Evolutionary conservation across 2,888 invertebrate genomes (phyloP), one percentile per base, ranked within the genome.

Genomic region (Drosophila testacea): DNA sequence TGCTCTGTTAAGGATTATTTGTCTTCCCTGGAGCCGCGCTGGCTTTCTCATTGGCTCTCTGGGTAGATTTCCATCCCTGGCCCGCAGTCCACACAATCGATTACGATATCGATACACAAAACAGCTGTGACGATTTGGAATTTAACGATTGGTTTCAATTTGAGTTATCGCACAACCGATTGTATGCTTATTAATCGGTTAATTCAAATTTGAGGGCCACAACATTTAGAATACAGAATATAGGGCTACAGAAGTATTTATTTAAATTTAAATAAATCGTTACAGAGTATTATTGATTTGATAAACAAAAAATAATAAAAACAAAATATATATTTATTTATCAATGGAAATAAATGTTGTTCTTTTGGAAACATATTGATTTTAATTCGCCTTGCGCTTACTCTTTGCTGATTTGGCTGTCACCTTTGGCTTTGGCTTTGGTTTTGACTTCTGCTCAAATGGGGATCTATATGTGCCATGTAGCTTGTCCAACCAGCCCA

Each of bases 401-500:
- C n/a, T 54, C 22, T 62, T 62, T 9, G 44, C 34, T 0, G 36
- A 1, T 34, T 44, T 61, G 9, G 13, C 27, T 16, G 36, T 16
- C 27, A 42, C 4, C 1, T 27, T 32, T n/a, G 50, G 39, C n/a
- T 38, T n/a, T 22, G 9, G 42, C 10, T 55, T 52, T 13, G 16
- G 46, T n/a, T 44, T n/a, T 22, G 30, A 10, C 46, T 54, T 63
- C 47, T 60, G 54, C n/a, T 73, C 56, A 0, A 36, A 4, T 1
- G 56, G 38, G 2, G 54, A 94, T 22, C 95, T 94, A 92, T 96
- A 97, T 81, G 97, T 97, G n/a, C 96, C 96, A 89, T 97, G 97
- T 4, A 97, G 91, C 54, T 96, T 94, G 90, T 97, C 97, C 83
- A 97, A 91, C n/a, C 96, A 94, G 0, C 97, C 97, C 65, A 96